Base-by-base conservation (phyloP, 2,888 invertebrate species). In the Heliconius aoede region DNA sequence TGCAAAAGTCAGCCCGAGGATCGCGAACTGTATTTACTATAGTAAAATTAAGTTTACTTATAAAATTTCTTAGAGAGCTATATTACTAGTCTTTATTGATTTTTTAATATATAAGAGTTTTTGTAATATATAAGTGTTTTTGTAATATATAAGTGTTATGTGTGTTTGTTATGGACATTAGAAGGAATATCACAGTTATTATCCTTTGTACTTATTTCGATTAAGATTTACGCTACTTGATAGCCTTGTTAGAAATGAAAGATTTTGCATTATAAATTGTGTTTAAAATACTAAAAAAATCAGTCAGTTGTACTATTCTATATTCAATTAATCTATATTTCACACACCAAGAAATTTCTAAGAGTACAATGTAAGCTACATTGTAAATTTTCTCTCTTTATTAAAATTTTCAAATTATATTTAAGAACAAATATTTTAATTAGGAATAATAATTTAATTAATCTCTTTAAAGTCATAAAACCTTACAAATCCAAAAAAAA, bases 111-210 rank as follows among this genome's bases (percentile, higher is more conserved):
- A 61, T 61, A 68, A 64, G 40, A 36, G 28, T 11, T 60, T n/a
- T 46, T 61, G 51, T 30, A 36, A 72, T 68, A 72, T 28, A 61
- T 61, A 68, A 64, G 40, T 36, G 58, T 26, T 61, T n/a, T 46
- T 61, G 51, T 30, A 36, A 72, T 68, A 72, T 28, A 61, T 61
- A 68, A 64, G 40, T 58, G 28, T 11, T 60, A 36, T 72, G 26
- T 72, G 40, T 36, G 36, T 26, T 72, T 36, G 58, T 32, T 61
- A 61, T 60, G 32, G 21, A 61, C 24, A 75, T 79, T 79, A 81
- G 61, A 72, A 65, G 78, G 78, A 81, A 79, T 82, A 82, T 82
- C 82, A 82, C 82, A 81, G 82, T 80, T 79, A 36, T 71, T 76
- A 74, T 78, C 78, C 73, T 80, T 78, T 80, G 77, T 81, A 80